Conservation (phyloP, 2,113 vertebrate genomes). For the Anthoscopus minutus region DNA sequence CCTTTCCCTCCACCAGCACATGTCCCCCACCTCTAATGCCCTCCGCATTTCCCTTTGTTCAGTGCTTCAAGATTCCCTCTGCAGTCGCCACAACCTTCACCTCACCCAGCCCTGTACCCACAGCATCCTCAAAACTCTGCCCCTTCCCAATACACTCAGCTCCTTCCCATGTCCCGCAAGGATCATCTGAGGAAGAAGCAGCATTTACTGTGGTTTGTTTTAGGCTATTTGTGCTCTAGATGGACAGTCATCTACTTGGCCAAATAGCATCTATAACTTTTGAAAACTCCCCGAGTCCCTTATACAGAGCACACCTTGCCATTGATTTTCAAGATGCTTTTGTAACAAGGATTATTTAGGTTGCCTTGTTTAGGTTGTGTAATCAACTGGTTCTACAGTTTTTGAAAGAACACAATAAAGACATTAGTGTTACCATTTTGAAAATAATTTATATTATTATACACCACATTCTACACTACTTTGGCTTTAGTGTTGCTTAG, state of each 20-base stretch:
- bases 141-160: not conserved
- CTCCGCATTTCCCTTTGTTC: not conserved
- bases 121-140: not conserved
- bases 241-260: not conserved
- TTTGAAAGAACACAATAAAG: not conserved
- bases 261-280: not conserved
- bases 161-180: not conserved
- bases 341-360: not conserved
- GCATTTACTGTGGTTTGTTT: not conserved
- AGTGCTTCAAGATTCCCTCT: not conserved
- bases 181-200: not conserved
- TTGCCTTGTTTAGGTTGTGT: not conserved
- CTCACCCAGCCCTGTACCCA: not conserved
- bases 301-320: not conserved
- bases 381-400: not conserved
- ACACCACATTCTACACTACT: not conserved
- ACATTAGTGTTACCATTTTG: not conserved
- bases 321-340: not conserved
- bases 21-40: rapidly evolving
- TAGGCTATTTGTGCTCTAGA: not conserved
- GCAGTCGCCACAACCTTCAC: not conserved
- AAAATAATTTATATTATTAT: not conserved
- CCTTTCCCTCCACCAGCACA: not conserved
- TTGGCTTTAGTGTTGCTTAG: not conserved
- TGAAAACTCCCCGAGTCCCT: not conserved